Base-by-base conservation (phyloP, 2,113 vertebrate genomes). In the Thamnophis sirtalis region DNA sequence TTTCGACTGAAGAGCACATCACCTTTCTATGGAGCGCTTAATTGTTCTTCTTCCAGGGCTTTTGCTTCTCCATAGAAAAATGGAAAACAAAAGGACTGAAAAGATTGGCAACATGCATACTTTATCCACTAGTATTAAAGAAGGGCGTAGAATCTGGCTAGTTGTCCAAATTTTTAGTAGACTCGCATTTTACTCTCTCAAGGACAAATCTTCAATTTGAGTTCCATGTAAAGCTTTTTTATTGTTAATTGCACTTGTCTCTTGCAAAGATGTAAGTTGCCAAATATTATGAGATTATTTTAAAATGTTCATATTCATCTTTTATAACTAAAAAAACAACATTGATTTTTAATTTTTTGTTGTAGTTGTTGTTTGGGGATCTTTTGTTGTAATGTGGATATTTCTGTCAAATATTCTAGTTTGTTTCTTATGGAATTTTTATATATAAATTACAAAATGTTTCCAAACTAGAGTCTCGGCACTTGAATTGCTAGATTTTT, bases 341-440 rank as follows among this genome's bases (percentile, higher is more conserved):
- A 96, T 96, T 97, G 50, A 93, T 94, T 95, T 54, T 92, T 92
- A 33, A 73, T 63, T 93, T 89, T 11, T 94, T 94, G 92, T 94
- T 90, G 38, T 55, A 55, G 24, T 60, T 60, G 24, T 26, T 60
- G 88, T 89, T 96, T 93, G 95, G 94, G 92, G 1, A 89, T 63
- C 96, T 92, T 89, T 89, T 96, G 94, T 95, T 98, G 97, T 97
- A 97, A 97, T 96, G 96, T 97, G 96, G 93, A 97, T 97, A 96
- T 97, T 97, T 98, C 96, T 60, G 95, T 97, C 97, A 95, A 94
- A 96, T 96, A 97, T 96, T 98, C 97, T 97, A 97, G 97, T 98
- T 98, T 95, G 96, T 98, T 98, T 98, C 98, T 97, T 98, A 98
- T 97, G 97, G 97, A 98, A 93, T 96, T 97, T 98, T 98, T 98